Evolutionary conservation across 1,140 invertebrate genomes (phyloP).

Genomic region (Chironomus tepperi): DNA sequence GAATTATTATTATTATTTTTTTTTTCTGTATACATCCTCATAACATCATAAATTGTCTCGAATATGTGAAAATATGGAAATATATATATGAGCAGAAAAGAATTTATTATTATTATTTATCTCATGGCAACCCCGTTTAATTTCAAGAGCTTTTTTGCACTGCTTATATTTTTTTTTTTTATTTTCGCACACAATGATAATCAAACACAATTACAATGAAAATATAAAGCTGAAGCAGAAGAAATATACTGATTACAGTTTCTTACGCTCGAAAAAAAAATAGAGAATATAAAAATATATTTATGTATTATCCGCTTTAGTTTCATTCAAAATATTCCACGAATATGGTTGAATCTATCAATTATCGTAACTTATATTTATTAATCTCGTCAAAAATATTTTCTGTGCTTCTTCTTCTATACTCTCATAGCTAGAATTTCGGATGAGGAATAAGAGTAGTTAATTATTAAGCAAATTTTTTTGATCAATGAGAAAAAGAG

Average conservation of each 20-base stretch:
- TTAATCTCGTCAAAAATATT: not conserved
- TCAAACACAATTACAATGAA: no score
- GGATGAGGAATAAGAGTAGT: not conserved
- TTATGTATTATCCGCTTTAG: constrained; percentile 1
- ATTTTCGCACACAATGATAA: no score
- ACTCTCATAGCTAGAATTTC: not conserved
- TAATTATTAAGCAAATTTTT: not conserved
- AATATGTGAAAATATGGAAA: no score
- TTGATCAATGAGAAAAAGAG: not conserved
- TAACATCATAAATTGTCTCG: no score
- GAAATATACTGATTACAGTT: not conserved
- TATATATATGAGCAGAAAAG: no score
- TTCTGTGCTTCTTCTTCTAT: not conserved
- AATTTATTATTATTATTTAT: no score
- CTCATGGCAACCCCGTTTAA: no score
- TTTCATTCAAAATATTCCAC: not conserved
- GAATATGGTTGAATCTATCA: not conserved
- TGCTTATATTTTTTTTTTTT: no score
- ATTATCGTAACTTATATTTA: not conserved
- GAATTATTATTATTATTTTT: no score
- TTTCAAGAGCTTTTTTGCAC: no score
- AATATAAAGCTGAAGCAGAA: no score
- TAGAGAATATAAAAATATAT: constrained; percentile 9
- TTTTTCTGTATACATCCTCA: no score
- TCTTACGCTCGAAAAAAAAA: not conserved